Evolutionary conservation across 2,113 vertebrate species (phyloP).

Genomic region (Drymodes brunneopygia): DNA sequence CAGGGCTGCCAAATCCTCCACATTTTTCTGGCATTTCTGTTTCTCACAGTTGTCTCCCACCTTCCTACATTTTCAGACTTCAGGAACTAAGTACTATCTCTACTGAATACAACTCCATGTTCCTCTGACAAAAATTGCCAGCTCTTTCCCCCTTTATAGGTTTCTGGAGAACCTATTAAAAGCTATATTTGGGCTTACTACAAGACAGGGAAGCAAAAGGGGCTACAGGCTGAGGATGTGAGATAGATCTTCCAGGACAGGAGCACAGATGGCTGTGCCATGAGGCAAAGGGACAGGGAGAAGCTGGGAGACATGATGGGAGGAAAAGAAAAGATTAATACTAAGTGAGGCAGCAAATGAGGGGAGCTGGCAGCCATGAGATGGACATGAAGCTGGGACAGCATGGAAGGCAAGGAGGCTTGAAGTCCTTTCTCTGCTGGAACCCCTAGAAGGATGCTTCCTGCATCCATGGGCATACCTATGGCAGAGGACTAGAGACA

Average conservation of each 20-base stretch:
- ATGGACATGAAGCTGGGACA: background rate
- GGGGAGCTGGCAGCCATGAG: background rate
- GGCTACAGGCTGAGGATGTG: background rate
- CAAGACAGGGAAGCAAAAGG: background rate
- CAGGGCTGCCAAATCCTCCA: constrained; percentile 55
- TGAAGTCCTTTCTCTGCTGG: background rate
- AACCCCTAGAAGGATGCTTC: background rate
- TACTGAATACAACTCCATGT: constrained; percentile 24
- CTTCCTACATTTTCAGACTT: constrained; percentile 65
- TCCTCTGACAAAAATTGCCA: background rate
- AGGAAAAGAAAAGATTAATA: background rate
- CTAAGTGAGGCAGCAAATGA: background rate
- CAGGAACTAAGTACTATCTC: constrained; percentile 23
- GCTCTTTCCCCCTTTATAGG: background rate
- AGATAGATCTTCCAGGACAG: background rate
- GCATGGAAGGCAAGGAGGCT: background rate
- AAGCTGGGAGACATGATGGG: background rate
- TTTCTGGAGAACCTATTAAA: background rate
- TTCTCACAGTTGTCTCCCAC: constrained; percentile 68
- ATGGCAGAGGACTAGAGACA: background rate
- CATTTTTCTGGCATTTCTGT: constrained; percentile 58
- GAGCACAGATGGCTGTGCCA: background rate
- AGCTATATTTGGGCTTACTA: background rate
- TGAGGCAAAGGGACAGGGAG: background rate
- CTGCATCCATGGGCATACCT: background rate